Base-by-base conservation (phyloP, 2,888 invertebrate species). In the Nymphalis urticae region DNA sequence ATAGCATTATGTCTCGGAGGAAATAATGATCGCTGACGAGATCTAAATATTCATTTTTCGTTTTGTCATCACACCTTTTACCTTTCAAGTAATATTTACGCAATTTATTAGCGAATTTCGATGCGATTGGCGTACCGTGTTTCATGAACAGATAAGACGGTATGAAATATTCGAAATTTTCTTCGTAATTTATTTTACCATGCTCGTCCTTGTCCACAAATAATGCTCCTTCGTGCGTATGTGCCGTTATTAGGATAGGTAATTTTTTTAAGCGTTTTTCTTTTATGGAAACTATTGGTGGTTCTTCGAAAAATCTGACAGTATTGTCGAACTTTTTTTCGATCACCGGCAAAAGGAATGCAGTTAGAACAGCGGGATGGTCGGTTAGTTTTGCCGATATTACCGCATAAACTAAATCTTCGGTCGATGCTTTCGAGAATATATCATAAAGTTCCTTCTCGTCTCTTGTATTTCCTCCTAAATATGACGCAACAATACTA, bases 21-120 rank as follows among this genome's bases (percentile, higher is more conserved):
- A 92, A 89, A 68, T 77, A 87, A 0, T 76, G 76, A 72, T 92
- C 92, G 0, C 87, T 84, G 0, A 85, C 21, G 48, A 92, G 75
- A 50, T 82, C 72, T 0, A 89, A 56, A 60, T 88, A 92, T 19
- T 85, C 77, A 1, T 63, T 80, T 84, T 0, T 73, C 72, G 0
- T n/a, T 42, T 42, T 62, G 1, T 85, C 77, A 24, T 77, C 71
- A 0, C 84, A 61, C 4, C 71, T 70, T 61, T 70, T 76, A n/a
- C 79, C 75, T 21, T 82, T 75, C 16, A 91, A 85, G 73, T 92
- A 92, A 65, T 82, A 86, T 1, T 81, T 67, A 1, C 75, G 75
- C 0, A 92, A 68, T 10, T 75, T 77, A 1, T 75, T 72, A 2
- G 80, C 80, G 1, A 85, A 77, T 65, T 73, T 70, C 0, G 48